Base-by-base conservation (phyloP, 2,797 vertebrate genomes). In the Moxostoma hubbsi region DNA sequence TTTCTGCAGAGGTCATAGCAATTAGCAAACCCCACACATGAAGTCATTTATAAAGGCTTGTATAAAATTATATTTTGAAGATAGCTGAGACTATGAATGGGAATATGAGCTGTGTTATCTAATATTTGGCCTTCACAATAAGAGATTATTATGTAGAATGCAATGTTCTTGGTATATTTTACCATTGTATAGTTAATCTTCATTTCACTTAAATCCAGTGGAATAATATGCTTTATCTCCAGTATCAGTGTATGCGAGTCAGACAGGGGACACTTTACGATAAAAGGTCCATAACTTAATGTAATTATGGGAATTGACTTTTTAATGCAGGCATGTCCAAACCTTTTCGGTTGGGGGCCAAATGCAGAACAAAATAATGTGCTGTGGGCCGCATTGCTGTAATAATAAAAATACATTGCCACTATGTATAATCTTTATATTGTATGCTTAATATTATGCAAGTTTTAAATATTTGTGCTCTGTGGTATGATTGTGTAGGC, bases 1-100 rank as follows among this genome's bases (percentile, higher is more conserved):
- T 61, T 73, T 45, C 54, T 73, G 11, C 46, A 66, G 58, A 77
- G 68, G 74, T 73, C 80, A 54, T 1, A 63, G 49, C 53, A 50
- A 68, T 68, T 55, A 68, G 62, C 63, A 49, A 49, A 46, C 46
- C 36, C 47, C 16, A 49, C 16, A 54, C 58, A 16, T 18, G 10
- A 62, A 15, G 61, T 50, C 3, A 54, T 24, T 18, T 11, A 15
- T 55, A 47, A 59, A 66, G 12, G 62, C 13, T 5, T 43, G 10
- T 36, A 4, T 36, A 36, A 36, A 36, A 36, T 36, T 3, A 36
- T 36, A 36, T 36, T 36, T 36, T 36, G 36, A 36, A 36, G 36
- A 36, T 15, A 9, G 54, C 53, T 9, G 11, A 43, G 12, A 10
- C 46, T 36, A 36, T 16, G 2, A 50, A 9, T 54, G 18, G 10